phyloP scores from a whole-genome alignment of 2,888 invertebrate species.

The Lordiphosa fenestrarum region DNA sequence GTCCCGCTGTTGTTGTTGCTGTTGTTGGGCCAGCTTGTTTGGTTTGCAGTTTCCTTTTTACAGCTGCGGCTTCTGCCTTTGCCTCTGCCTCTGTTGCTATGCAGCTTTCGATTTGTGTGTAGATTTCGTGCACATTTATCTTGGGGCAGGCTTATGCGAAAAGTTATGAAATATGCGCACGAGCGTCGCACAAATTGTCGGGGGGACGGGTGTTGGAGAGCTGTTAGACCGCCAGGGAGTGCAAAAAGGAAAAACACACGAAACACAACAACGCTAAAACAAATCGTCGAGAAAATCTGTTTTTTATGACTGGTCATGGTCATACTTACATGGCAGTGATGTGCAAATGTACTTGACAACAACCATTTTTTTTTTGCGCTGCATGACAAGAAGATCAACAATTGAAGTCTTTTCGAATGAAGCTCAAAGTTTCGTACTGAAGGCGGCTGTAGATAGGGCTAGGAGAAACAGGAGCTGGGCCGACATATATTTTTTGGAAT shows the following conservation, averaged over 20 bases:
- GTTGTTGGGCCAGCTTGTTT: conserved; percentile 30
- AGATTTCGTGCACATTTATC: conserved; percentile 77
- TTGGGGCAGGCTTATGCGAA: conserved; percentile 75
- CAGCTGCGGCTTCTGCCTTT: conserved; percentile 24
- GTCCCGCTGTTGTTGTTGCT: conserved; percentile 25
- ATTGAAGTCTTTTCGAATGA: background rate
- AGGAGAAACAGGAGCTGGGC: too few relatives aligned
- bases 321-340: conserved; percentile 29
- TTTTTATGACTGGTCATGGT: conserved; percentile 59
- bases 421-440: background rate
- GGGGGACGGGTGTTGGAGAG: conserved; percentile 17
- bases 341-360: conserved; percentile 63
- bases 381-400: background rate
- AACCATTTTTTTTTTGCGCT: background rate
- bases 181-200: conserved; percentile 66
- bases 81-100: conserved; percentile 43
- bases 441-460: too few relatives aligned
- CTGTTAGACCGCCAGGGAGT: conserved; percentile 19
- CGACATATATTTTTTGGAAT: too few relatives aligned
- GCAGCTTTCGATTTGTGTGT: conserved; percentile 78
- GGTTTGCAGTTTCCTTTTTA: conserved; percentile 3
- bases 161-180: conserved; percentile 78
- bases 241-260: conserved; percentile 24
- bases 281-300: conserved; percentile 54
- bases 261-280: conserved; percentile 14